phyloP scores from a whole-genome alignment of 2,888 invertebrate species.

The Notodonta dromedarius region DNA sequence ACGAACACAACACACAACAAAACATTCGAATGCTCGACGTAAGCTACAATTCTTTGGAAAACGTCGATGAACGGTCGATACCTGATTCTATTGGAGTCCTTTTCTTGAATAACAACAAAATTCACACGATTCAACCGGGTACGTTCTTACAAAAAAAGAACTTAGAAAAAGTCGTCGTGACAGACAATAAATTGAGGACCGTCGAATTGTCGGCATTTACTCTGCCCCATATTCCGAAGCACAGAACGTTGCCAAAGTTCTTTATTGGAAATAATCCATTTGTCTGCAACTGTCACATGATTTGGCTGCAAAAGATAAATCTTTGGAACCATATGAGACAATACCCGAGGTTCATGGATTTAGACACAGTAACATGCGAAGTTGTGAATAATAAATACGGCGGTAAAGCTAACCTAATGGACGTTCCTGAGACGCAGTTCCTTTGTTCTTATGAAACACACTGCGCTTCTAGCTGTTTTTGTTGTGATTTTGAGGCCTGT shows the following conservation, averaged over 20 bases:
- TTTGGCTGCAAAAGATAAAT: conserved; percentile 92
- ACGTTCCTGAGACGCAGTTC: conserved; percentile 89
- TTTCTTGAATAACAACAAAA: conserved; percentile 90
- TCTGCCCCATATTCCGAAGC: conserved; percentile 86
- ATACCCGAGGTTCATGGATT: conserved; percentile 91
- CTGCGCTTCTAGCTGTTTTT: conserved; percentile 93
- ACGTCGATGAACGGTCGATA: conserved; percentile 87
- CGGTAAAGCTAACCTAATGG: conserved; percentile 87
- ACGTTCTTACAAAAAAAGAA: conserved; percentile 89
- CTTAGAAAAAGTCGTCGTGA: conserved; percentile 90
- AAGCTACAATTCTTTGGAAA: conserved; percentile 89
- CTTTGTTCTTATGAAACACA: conserved; percentile 92
- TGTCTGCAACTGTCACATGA: conserved; percentile 94
- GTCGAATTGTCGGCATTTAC: conserved; percentile 89
- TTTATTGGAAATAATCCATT: conserved; percentile 93
- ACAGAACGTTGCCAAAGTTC: conserved; percentile 89
- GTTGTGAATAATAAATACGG: conserved; percentile 87
- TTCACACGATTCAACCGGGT: conserved; percentile 88
- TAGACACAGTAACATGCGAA: conserved; percentile 90
- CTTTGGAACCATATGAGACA: conserved; percentile 89
- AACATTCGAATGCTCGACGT: conserved; percentile 90
- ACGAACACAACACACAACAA: conserved; percentile 87
- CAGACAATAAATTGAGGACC: conserved; percentile 89
- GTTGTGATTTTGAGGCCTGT: conserved; percentile 94
- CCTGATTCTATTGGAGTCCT: conserved; percentile 90